phyloP scores from a whole-genome alignment of 2,113 vertebrate genomes.

The Hippocampus mohnikei region DNA sequence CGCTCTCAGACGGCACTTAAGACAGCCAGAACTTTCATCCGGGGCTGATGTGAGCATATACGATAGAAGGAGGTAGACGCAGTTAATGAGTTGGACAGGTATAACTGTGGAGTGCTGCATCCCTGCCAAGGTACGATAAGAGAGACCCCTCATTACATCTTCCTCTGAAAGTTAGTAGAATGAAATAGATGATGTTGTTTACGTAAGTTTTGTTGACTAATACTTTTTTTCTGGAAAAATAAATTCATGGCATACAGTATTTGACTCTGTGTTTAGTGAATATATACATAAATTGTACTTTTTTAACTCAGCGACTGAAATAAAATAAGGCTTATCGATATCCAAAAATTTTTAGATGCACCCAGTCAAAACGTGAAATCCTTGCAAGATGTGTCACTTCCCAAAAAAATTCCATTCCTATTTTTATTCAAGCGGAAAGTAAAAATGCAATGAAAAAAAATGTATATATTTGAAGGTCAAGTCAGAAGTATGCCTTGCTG shows the following conservation, averaged over 20 bases:
- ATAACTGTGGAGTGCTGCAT: neutral
- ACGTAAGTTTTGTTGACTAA: too few relatives aligned
- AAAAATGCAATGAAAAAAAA: neutral
- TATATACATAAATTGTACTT: too few relatives aligned
- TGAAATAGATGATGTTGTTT: too few relatives aligned
- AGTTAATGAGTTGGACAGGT: constrained; percentile 19
- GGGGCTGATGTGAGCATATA: constrained; percentile 1
- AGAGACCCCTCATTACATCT: constrained; percentile 8
- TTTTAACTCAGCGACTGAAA: too few relatives aligned
- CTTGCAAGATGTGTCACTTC: neutral
- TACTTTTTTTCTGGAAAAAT: too few relatives aligned
- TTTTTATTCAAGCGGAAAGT: neutral
- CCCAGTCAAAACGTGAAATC: neutral
- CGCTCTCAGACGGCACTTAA: constrained; percentile 34
- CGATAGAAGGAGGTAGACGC: constrained; percentile 17
- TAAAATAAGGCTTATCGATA: too few relatives aligned
- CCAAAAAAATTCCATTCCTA: neutral
- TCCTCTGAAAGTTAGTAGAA: neutral
- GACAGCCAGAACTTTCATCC: constrained; percentile 25
- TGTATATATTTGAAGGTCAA: neutral
- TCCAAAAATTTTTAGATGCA: neutral
- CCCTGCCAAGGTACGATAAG: neutral
- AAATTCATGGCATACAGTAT: too few relatives aligned
- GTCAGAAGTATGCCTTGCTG: neutral
- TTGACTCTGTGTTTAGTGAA: too few relatives aligned